phyloP scores from a whole-genome alignment of 2,797 vertebrate genomes.

The Chaunax sp. region DNA sequence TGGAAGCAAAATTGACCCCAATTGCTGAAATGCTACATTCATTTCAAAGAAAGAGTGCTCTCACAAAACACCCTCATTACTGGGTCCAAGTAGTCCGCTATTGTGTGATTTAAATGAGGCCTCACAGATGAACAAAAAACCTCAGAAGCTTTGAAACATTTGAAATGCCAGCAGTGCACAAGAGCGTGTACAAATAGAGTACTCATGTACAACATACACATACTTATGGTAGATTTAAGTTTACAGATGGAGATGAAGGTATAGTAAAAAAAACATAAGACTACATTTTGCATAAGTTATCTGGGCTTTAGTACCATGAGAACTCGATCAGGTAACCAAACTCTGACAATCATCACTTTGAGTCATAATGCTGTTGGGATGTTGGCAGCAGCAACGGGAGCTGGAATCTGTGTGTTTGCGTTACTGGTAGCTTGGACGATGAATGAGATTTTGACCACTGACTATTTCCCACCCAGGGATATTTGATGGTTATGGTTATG shows the following conservation, averaged over 20 bases:
- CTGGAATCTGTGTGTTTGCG: neutral
- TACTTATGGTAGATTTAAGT: neutral
- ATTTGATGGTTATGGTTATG: neutral
- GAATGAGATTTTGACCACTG: neutral
- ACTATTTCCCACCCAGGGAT: neutral
- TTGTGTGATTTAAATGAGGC: slow-evolving; percentile 59
- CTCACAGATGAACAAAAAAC: slow-evolving; percentile 48
- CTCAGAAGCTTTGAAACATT: slow-evolving; percentile 34
- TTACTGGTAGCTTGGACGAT: neutral
- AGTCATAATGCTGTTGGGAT: too few species aligned
- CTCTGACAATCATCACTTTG: neutral
- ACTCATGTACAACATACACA: slow-evolving; percentile 21
- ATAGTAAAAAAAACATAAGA: neutral
- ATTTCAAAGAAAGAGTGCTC: slow-evolving; percentile 38
- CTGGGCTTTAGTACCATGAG: too few species aligned
- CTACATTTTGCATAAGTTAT: too few species aligned
- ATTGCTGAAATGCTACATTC: slow-evolving; percentile 52
- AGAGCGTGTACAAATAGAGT: slow-evolving; percentile 20
- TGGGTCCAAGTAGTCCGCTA: slow-evolving; percentile 40
- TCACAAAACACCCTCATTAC: slow-evolving; percentile 62
- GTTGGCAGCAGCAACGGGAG: slow-evolving; percentile 12
- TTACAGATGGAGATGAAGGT: neutral
- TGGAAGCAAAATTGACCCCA: slow-evolving; percentile 59
- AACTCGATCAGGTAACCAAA: neutral
- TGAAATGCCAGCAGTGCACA: slow-evolving; percentile 58